A percentile compares a stretch with the other conserved stretches of the same genome.
Conservation (phyloP, 1,140 invertebrate species). For the Drosophila bipectinata region DNA sequence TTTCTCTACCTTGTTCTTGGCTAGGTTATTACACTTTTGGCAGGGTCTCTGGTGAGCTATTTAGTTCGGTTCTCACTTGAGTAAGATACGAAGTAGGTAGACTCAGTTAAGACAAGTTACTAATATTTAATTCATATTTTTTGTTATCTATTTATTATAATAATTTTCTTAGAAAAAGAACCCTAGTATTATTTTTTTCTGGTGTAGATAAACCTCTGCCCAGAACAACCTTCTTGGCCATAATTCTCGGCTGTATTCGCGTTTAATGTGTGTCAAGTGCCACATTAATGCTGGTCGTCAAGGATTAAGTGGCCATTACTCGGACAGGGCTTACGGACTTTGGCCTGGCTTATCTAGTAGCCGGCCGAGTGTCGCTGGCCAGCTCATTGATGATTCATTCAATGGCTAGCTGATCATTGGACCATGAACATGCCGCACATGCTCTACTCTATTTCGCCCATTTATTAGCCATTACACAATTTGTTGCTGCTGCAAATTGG, state of each 20-base stretch:
- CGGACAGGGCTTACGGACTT: slow-evolving; percentile 26
- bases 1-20: slow-evolving; percentile 4
- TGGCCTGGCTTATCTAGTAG: slow-evolving; percentile 44
- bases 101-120: too few species aligned
- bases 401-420: slow-evolving; percentile 55
- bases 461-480: slow-evolving; percentile 78
- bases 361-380: slow-evolving; percentile 8
- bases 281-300: slow-evolving; percentile 69
- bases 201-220: slow-evolving; percentile 8
- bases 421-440: slow-evolving; percentile 61
- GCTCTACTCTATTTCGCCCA: slow-evolving; percentile 40
- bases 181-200: neutral
- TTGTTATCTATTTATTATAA: too few species aligned
- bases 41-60: neutral
- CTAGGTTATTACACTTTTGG: slow-evolving; percentile 23
- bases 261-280: slow-evolving; percentile 76
- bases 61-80: neutral
- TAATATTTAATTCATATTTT: too few species aligned
- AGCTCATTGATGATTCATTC: slow-evolving; percentile 60
- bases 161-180: too few species aligned
- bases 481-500: slow-evolving; percentile 62
- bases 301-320: slow-evolving; percentile 69
- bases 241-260: slow-evolving; percentile 34
- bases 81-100: neutral
- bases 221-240: slow-evolving; percentile 12